Conservation (phyloP, 2,888 invertebrate species). For the Drosophila cognata region DNA sequence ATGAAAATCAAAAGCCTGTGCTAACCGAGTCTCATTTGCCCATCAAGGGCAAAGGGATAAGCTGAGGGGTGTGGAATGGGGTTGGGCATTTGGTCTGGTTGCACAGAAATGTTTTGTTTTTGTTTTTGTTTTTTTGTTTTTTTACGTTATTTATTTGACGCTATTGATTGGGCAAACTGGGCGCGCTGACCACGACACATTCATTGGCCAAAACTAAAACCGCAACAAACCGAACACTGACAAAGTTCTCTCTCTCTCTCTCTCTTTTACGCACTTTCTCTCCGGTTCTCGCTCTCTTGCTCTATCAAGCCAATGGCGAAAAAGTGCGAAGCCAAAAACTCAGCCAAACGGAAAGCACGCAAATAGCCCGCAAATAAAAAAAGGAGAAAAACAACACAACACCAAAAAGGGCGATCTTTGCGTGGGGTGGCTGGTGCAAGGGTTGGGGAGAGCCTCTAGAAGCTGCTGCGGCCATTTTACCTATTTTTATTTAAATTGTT, state of each 20-base stretch:
- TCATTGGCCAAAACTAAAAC: conserved; percentile 47
- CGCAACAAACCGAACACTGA: not conserved
- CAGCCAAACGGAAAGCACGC: conserved; percentile 66
- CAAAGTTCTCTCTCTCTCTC: not conserved
- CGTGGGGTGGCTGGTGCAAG: not conserved
- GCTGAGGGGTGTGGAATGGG: not conserved
- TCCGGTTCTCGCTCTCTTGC: not conserved
- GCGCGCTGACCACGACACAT: conserved; percentile 13
- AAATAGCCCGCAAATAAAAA: conserved; percentile 22
- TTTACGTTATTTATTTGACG: conserved; percentile 21
- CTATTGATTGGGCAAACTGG: conserved; percentile 59
- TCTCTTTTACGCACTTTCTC: no score
- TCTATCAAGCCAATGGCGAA: conserved; percentile 15
- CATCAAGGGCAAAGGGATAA: not conserved
- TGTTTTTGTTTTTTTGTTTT: not conserved
- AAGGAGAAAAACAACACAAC: not conserved
- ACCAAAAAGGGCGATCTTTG: conserved; percentile 21
- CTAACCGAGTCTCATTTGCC: not conserved
- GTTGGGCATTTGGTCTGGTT: not conserved
- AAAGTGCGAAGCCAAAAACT: conserved; percentile 56
- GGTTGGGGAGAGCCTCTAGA: not conserved
- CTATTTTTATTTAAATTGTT: conserved; percentile 66
- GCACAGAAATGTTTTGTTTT: conserved; percentile 10
- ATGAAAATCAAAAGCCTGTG: conserved; percentile 29
- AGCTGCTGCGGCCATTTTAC: conserved; percentile 53